phyloP scores from a whole-genome alignment of 2,888 invertebrate species.

The Agriopis leucophaearia region DNA sequence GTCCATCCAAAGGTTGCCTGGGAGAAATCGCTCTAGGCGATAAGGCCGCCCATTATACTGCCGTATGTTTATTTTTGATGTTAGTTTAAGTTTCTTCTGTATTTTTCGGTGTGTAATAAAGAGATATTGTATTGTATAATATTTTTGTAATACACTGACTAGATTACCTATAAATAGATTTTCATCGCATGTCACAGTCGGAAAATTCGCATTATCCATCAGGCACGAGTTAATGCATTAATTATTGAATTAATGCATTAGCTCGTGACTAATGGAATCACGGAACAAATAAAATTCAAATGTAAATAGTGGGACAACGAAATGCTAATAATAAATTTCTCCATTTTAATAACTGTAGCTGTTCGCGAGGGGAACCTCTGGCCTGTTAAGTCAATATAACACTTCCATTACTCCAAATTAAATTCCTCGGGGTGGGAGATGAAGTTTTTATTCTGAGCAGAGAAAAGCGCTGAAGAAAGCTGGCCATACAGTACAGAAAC shows the following conservation, averaged over 20 bases:
- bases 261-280: slow-evolving; percentile 84
- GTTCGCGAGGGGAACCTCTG: slow-evolving; percentile 80
- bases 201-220: slow-evolving; percentile 56
- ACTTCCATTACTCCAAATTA: slow-evolving; percentile 87
- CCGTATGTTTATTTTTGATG: too few relatives aligned
- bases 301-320: slow-evolving; percentile 83
- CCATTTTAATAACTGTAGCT: slow-evolving; percentile 86
- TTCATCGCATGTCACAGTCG: slow-evolving; percentile 51
- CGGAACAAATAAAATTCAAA: slow-evolving; percentile 86
- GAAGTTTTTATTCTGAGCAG: slow-evolving; percentile 82
- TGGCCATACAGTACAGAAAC: slow-evolving; percentile 62
- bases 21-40: too few relatives aligned
- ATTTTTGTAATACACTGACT: too few relatives aligned
- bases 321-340: slow-evolving; percentile 86
- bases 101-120: too few relatives aligned
- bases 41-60: too few relatives aligned
- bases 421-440: slow-evolving; percentile 85
- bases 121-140: too few relatives aligned
- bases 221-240: slow-evolving; percentile 41
- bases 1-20: too few relatives aligned
- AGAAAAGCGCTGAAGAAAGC: slow-evolving; percentile 74
- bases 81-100: too few relatives aligned
- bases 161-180: slow-evolving; percentile 35
- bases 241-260: slow-evolving; percentile 78
- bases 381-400: slow-evolving; percentile 87